Evolutionary conservation across 1,140 invertebrate genomes (phyloP), one percentile per base, ranked within the genome.

Genomic region (Mylabris phalerata): DNA sequence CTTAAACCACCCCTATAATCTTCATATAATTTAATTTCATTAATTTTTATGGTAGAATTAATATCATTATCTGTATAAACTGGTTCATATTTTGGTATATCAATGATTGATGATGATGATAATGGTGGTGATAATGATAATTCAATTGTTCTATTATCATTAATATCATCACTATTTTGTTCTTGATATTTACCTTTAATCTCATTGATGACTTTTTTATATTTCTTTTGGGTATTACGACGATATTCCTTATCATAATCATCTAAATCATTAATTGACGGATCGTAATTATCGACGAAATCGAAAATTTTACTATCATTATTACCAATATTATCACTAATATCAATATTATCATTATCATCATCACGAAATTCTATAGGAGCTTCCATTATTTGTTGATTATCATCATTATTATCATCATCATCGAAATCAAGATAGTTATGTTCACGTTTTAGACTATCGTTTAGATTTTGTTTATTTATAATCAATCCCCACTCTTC

Each of bases 171-270:
- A 44, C 45, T 0, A 9, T 54, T 10, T 9, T 50, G 3, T 3
- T 55, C n/a, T 38, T 55, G 41, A 32, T 32, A 64, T 39, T 56
- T 64, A 7, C 24, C 19, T 40, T 61, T 61, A 55, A 64, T 64
- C 51, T 61, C 55, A 45, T 61, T 51, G 41, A 64, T 59, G n/a
- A 64, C 57, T 27, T 48, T 9, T 46, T 11, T 54, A 25, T 45
- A 54, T 38, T 45, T 45, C n/a, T 45, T 9, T 43, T 45, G 32
- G 3, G 25, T 38, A 4, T 45, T 45, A 5, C 25, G 19, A 39
- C 51, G 27, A 2, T 9, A 32, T 24, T 10, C 10, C n/a, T 13
- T 27, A 27, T 45, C 51, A 38, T 54, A 42, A 38, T 54, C 51
- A 25, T 54, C 40, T 41, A 54, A 38, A 45, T 54, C 48, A 7